Conservation (phyloP, 2,113 vertebrate species). For the Notarius lentiginosus region DNA sequence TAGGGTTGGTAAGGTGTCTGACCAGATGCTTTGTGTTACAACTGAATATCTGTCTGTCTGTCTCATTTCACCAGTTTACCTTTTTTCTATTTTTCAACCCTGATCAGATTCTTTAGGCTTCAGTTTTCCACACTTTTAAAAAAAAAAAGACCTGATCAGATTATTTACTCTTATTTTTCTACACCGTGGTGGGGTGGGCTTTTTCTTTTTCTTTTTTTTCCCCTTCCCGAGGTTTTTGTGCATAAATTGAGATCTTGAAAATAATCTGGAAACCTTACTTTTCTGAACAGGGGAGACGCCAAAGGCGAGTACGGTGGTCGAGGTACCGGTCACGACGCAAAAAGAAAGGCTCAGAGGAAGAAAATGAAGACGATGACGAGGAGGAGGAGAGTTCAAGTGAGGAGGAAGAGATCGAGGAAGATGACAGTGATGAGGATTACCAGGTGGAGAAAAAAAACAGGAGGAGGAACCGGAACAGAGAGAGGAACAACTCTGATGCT, state of each 20-base stretch:
- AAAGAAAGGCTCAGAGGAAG: conserved; percentile 87
- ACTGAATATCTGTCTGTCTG: too few species aligned
- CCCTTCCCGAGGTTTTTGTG: neutral
- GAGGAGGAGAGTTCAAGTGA: conserved; percentile 62
- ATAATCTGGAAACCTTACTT: neutral
- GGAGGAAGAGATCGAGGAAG: conserved; percentile 75
- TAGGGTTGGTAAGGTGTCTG: too few species aligned
- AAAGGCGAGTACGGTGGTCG: conserved; percentile 84
- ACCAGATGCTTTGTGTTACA: neutral
- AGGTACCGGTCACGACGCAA: conserved; percentile 83
- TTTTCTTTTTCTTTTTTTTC: too few species aligned
- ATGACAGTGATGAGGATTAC: conserved; percentile 86
- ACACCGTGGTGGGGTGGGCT: neutral
- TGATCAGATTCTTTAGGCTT: too few species aligned
- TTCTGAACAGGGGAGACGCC: conserved; percentile 65
- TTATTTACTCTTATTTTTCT: neutral
- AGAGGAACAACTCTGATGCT: conserved; percentile 79
- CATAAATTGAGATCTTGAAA: too few species aligned
- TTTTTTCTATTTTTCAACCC: too few species aligned
- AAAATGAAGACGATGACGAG: conserved; percentile 73
- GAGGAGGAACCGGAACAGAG: conserved; percentile 71
- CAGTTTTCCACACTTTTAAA: too few species aligned
- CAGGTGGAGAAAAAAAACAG: conserved; percentile 72
- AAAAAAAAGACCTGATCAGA: too few species aligned
- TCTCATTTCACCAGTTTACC: neutral